phyloP scores from a whole-genome alignment of 1,140 invertebrate genomes.

The Euwallacea fornicatus region DNA sequence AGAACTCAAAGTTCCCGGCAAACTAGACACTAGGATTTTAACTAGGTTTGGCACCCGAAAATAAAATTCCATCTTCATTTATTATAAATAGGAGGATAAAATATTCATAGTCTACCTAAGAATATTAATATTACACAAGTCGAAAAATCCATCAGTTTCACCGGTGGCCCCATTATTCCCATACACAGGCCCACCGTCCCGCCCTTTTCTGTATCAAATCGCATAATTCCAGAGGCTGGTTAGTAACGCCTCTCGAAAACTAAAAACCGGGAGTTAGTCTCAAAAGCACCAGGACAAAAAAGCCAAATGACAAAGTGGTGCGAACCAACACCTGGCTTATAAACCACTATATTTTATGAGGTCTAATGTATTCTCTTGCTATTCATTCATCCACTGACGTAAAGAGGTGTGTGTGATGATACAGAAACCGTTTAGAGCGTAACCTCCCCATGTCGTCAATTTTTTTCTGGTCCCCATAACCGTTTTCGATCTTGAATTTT shows the following conservation, averaged over 20 bases:
- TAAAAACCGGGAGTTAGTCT: conserved; percentile 38
- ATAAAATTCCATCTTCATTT: too few relatives aligned
- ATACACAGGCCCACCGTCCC: conserved; percentile 31
- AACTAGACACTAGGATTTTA: too few relatives aligned
- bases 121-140: too few relatives aligned
- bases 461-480: background rate
- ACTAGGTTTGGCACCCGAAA: too few relatives aligned
- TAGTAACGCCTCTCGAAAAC: conserved; percentile 47
- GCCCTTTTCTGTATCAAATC: conserved; percentile 50
- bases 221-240: conserved; percentile 49
- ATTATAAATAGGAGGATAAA: too few relatives aligned
- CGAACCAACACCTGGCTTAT: conserved; percentile 46
- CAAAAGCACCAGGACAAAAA: conserved; percentile 30
- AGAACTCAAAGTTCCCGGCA: too few relatives aligned
- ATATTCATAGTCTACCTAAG: too few relatives aligned
- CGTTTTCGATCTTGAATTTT: background rate
- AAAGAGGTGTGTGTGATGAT: conserved; percentile 38
- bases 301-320: conserved; percentile 39
- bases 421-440: conserved; percentile 39
- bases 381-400: conserved; percentile 29
- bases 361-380: conserved; percentile 35
- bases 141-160: too few relatives aligned
- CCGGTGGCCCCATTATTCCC: conserved; percentile 22
- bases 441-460: conserved; percentile 9
- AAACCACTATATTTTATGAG: conserved; percentile 37